These are phyloP conservation scores for Canis aureus DNA, from an alignment of 2,113 vertebrate species.

Conservation along the genomic window DNA sequence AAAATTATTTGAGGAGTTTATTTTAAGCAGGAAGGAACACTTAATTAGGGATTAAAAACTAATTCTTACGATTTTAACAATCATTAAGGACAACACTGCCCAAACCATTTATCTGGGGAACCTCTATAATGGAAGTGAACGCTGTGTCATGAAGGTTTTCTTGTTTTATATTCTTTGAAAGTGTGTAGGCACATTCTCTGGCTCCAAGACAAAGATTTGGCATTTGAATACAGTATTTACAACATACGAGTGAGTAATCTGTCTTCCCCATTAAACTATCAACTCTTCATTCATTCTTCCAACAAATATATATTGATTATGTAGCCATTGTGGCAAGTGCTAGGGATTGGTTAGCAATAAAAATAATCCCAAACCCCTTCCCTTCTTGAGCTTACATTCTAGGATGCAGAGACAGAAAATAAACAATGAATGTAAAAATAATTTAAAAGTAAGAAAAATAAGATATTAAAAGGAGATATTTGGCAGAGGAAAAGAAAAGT, in stretches of 20 bases:
- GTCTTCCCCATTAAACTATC: not conserved
- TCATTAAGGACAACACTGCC: not conserved
- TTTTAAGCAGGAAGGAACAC: not conserved
- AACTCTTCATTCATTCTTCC: not conserved
- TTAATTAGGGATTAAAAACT: not conserved
- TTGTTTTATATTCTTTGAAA: conserved; percentile 35
- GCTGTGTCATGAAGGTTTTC: not conserved
- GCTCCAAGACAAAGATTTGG: not conserved
- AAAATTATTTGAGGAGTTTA: not conserved
- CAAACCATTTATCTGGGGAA: not conserved
- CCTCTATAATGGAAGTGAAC: not conserved
- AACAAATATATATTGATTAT: not conserved
- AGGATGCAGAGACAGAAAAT: not conserved
- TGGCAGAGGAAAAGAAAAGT: not conserved
- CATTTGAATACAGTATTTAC: not conserved
- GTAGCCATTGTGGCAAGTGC: not conserved
- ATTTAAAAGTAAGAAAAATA: not conserved
- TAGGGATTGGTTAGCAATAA: not conserved
- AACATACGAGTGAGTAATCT: not conserved
- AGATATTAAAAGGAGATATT: not conserved
- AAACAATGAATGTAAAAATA: not conserved
- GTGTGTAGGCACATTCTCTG: not conserved
- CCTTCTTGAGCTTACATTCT: not conserved
- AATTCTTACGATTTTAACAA: not conserved
- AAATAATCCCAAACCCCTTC: not conserved